Conservation (phyloP, 2,797 vertebrate species). For the Molossus alvarezi region DNA sequence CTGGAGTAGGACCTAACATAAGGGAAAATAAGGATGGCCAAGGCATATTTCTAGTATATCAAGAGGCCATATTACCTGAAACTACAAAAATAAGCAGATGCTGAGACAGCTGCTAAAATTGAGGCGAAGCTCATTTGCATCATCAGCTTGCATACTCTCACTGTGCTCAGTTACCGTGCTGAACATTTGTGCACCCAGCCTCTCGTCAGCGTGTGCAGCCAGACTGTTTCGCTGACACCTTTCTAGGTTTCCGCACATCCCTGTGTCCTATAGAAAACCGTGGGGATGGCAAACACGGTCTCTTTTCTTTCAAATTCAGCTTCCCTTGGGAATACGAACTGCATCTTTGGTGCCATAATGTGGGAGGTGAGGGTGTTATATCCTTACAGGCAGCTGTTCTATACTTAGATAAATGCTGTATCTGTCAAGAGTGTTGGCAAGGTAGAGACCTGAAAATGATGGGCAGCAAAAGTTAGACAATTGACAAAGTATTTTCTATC, state of each 20-base stretch:
- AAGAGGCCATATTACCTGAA: conserved; percentile 62
- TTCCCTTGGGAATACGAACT: conserved; percentile 61
- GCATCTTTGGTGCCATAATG: conserved; percentile 64
- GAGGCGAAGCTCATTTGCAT: conserved; percentile 78
- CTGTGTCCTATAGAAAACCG: conserved; percentile 41
- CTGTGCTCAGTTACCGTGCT: conserved; percentile 63
- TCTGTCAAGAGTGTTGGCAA: conserved; percentile 70
- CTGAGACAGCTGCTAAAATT: conserved; percentile 62
- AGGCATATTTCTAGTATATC: conserved; percentile 30
- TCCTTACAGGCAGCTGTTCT: conserved; percentile 74
- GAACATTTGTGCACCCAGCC: conserved; percentile 52
- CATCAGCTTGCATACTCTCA: conserved; percentile 70
- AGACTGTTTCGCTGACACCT: conserved; percentile 60
- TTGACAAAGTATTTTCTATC: background rate
- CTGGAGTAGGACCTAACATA: background rate
- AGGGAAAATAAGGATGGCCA: conserved; percentile 43
- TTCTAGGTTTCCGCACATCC: conserved; percentile 72
- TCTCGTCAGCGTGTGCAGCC: background rate
- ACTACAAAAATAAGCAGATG: conserved; percentile 7
- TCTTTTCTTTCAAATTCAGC: conserved; percentile 62
- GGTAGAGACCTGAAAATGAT: conserved; percentile 59
- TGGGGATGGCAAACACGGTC: background rate
- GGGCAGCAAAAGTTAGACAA: conserved; percentile 24
- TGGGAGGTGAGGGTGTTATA: conserved; percentile 74
- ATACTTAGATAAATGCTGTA: conserved; percentile 60